Percentiles rank a stretch among this genome's conserved stretches.
Conservation (phyloP, 2,888 invertebrate genomes). For the Nowickia ferox region DNA sequence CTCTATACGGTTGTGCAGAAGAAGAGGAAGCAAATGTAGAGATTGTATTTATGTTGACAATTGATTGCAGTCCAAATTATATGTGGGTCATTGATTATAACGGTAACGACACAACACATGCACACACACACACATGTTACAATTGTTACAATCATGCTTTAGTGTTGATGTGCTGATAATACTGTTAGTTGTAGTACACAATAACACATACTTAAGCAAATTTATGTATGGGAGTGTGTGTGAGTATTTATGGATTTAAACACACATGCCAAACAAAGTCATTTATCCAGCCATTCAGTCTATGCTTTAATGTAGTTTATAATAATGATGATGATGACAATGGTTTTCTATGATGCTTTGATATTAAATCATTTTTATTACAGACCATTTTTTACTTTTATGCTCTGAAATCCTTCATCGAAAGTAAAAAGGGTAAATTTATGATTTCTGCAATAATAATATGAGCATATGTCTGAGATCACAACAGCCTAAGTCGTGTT, state of each 20-base stretch:
- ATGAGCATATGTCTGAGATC: too few species aligned
- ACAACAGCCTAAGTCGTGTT: too few species aligned
- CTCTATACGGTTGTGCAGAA: not conserved
- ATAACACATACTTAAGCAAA: not conserved
- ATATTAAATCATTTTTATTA: slow-evolving; percentile 37
- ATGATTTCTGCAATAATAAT: too few species aligned
- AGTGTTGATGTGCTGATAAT: slow-evolving; percentile 40
- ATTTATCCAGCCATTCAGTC: slow-evolving; percentile 48
- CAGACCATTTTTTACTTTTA: slow-evolving; percentile 1
- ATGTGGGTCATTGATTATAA: slow-evolving; percentile 70
- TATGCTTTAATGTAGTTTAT: slow-evolving; percentile 33
- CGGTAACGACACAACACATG: slow-evolving; percentile 45
- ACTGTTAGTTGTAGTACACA: slow-evolving; percentile 3
- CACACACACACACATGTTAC: not conserved
- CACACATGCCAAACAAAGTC: not conserved
- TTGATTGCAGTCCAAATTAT: slow-evolving; percentile 66
- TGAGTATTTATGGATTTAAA: not conserved
- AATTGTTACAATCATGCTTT: slow-evolving; percentile 12
- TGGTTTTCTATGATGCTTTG: slow-evolving; percentile 7
- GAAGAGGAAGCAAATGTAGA: not conserved
- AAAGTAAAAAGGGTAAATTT: too few species aligned
- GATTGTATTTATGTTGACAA: slow-evolving; percentile 63
- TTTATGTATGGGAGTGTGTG: not conserved
- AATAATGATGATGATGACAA: not conserved
- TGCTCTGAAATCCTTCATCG: too few species aligned